Evolutionary conservation across 2,113 vertebrate genomes (phyloP).

Genomic region (Rhegmatorhina hoffmannsi): DNA sequence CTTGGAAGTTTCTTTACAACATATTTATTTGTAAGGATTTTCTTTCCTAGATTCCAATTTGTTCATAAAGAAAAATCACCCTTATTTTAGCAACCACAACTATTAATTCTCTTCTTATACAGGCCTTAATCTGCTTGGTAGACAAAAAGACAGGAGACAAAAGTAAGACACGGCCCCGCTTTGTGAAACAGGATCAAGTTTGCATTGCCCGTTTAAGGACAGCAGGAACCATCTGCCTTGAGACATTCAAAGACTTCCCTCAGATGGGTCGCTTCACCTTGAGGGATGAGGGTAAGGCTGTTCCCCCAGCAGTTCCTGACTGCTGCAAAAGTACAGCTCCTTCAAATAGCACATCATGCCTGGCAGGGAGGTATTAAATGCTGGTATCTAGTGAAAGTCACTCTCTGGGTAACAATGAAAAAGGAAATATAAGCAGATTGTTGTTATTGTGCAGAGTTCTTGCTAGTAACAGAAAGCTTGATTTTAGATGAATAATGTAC

Average conservation of each 20-base stretch:
- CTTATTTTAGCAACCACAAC: neutral
- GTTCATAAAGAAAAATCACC: neutral
- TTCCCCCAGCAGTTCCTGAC: neutral
- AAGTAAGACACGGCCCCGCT: constrained; percentile 96
- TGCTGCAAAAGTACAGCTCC: neutral
- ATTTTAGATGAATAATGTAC: neutral
- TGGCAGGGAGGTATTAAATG: neutral
- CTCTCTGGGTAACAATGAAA: neutral
- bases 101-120: neutral
- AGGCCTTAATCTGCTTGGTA: constrained; percentile 99
- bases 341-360: neutral
- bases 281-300: constrained; percentile 91
- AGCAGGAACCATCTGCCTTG: constrained; percentile 97
- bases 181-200: constrained; percentile 99
- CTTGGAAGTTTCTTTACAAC: neutral
- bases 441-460: neutral
- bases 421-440: neutral
- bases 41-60: neutral
- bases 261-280: constrained; percentile 99
- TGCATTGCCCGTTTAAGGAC: constrained; percentile 95
- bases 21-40: neutral
- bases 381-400: neutral
- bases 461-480: neutral
- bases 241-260: constrained; percentile 99
- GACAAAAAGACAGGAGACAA: constrained; percentile 99